These are phyloP conservation scores for Sebastes itinus DNA, from an alignment of 2,797 vertebrate species.

Conservation along the genomic window DNA sequence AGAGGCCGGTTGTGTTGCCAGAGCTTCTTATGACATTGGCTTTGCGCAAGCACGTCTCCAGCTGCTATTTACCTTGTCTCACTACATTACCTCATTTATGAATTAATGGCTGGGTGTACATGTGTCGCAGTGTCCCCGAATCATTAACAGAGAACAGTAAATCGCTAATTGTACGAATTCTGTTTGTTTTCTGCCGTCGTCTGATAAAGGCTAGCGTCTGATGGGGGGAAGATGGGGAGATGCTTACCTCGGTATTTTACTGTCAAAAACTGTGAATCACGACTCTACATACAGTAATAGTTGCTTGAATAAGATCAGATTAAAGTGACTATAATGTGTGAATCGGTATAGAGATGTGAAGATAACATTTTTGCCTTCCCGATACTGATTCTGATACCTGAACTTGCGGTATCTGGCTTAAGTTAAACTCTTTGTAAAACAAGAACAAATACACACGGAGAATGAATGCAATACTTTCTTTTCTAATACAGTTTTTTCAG, in stretches of 20 bases:
- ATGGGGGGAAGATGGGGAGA: not conserved
- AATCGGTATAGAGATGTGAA: not conserved
- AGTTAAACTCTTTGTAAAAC: no score
- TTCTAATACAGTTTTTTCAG: no score
- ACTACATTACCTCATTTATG: constrained; percentile 45
- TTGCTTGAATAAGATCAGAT: not conserved
- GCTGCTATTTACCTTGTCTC: constrained; percentile 37
- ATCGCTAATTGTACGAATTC: not conserved
- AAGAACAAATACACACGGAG: accelerated
- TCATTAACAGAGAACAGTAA: constrained; percentile 36
- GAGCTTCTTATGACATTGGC: constrained; percentile 11
- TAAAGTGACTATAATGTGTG: not conserved
- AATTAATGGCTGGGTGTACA: constrained; percentile 23
- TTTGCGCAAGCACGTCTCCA: constrained; percentile 8
- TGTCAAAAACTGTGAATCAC: not conserved
- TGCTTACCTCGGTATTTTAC: not conserved
- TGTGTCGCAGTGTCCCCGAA: constrained; percentile 1
- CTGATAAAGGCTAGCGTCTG: not conserved
- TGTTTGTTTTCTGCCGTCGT: constrained; percentile 11
- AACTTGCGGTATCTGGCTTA: no score
- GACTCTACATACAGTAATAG: not conserved
- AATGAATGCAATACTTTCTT: no score
- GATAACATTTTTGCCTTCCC: no score
- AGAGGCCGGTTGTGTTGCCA: constrained; percentile 8
- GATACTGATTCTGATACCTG: no score